These are phyloP conservation scores for Cryptoblepharus egeriae DNA, from an alignment of 2,797 vertebrate genomes.

Conservation along the genomic window DNA sequence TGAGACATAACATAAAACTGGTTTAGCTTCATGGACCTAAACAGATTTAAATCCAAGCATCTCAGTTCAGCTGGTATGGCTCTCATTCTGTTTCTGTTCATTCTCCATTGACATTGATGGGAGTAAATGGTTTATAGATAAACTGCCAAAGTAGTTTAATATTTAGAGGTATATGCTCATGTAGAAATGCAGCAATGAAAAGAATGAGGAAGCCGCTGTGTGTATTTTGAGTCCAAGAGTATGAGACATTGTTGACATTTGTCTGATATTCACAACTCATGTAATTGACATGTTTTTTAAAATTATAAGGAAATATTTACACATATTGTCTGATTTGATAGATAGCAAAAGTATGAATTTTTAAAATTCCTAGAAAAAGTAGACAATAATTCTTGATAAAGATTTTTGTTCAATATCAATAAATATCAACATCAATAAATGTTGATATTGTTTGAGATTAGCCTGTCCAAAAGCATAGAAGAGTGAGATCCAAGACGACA, in stretches of 20 bases:
- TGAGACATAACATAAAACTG: background rate
- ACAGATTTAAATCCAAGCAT: background rate
- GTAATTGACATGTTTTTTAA: background rate
- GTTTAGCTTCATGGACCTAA: background rate
- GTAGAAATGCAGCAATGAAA: background rate
- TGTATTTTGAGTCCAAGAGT: background rate
- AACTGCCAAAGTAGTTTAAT: background rate
- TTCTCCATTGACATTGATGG: background rate
- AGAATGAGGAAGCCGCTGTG: background rate
- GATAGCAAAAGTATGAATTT: background rate
- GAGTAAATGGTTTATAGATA: background rate
- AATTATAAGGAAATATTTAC: background rate
- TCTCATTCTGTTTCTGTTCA: too few species aligned
- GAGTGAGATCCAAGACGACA: too few species aligned
- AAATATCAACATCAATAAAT: too few species aligned
- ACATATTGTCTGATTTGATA: background rate
- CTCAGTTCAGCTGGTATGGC: too few species aligned
- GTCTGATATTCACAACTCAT: background rate
- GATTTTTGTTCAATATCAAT: background rate
- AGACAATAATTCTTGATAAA: background rate
- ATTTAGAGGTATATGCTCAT: background rate
- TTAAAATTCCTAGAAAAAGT: background rate
- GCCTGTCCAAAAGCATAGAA: background rate
- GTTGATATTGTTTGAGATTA: background rate
- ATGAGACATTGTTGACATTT: background rate